Percentiles rank a stretch among this genome's conserved stretches.
phyloP scores from a whole-genome alignment of 2,113 vertebrate species.

The Leucosticte australis region DNA sequence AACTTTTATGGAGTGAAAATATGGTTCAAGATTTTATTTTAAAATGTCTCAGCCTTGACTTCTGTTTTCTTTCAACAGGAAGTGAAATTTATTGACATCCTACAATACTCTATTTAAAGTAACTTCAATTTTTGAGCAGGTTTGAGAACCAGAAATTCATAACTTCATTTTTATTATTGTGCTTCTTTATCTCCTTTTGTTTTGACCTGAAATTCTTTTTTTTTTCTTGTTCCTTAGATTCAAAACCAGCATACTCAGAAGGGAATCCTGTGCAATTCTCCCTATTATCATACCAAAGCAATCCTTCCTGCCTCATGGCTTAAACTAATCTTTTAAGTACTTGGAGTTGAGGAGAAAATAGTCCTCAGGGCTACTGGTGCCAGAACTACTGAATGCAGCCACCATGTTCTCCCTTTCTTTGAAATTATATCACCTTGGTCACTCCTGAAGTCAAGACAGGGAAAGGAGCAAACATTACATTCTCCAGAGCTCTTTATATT shows the following conservation, averaged over 20 bases:
- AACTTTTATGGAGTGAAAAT: background rate
- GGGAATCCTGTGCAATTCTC: background rate
- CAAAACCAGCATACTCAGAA: background rate
- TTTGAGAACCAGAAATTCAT: background rate
- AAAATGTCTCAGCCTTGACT: background rate
- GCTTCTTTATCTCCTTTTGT: background rate
- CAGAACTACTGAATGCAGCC: background rate
- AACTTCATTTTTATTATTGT: background rate
- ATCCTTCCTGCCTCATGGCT: background rate
- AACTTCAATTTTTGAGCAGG: background rate
- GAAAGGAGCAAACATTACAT: background rate
- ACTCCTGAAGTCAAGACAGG: background rate
- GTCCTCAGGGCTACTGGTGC: background rate
- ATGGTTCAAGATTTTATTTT: background rate
- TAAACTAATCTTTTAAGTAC: background rate
- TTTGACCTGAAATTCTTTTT: background rate
- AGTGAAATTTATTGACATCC: background rate
- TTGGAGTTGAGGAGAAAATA: background rate
- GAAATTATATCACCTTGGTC: background rate
- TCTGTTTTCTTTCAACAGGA: background rate
- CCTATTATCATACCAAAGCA: background rate
- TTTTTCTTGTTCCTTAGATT: background rate
- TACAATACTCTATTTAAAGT: background rate
- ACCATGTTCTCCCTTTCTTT: background rate
- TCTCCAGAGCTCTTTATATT: background rate